Evolutionary conservation across 2,797 vertebrate genomes (phyloP).

Genomic region (Parambassis ranga): DNA sequence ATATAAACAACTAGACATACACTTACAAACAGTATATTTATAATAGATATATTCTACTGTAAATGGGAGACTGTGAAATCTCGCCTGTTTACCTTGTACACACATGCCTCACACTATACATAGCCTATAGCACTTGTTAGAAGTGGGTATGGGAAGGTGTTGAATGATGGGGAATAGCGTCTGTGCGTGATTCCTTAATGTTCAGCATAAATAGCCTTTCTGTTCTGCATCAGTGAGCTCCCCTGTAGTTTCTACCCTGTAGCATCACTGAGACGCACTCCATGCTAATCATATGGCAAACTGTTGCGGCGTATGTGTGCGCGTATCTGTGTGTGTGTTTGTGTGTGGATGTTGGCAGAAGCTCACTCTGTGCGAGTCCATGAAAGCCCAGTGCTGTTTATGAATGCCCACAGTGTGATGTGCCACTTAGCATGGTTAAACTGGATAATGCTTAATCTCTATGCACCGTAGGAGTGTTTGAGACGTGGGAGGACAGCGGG

Average conservation of each 20-base stretch:
- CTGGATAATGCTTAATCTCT: slow-evolving; percentile 65
- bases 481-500: slow-evolving; percentile 38
- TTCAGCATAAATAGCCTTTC: slow-evolving; percentile 64
- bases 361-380: slow-evolving; percentile 50
- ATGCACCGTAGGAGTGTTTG: slow-evolving; percentile 56
- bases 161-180: slow-evolving; percentile 61
- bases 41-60: no score
- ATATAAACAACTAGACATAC: no score
- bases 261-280: slow-evolving; percentile 51
- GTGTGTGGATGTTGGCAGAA: slow-evolving; percentile 37
- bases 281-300: slow-evolving; percentile 67
- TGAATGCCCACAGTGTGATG: slow-evolving; percentile 63
- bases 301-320: slow-evolving; percentile 22
- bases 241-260: slow-evolving; percentile 41
- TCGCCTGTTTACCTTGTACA: slow-evolving; percentile 26
- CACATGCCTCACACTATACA: neutral
- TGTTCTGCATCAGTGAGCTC: slow-evolving; percentile 45
- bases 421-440: slow-evolving; percentile 65
- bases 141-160: slow-evolving; percentile 40
- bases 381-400: slow-evolving; percentile 57
- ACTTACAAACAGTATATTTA: no score
- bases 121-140: slow-evolving; percentile 1
- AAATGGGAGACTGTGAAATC: no score
- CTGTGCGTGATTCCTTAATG: slow-evolving; percentile 73
- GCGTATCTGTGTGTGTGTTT: slow-evolving; percentile 14